Evolutionary conservation across 1,140 invertebrate genomes (phyloP), one percentile per base, ranked within the genome.

Genomic region (Eriocheir sinensis): DNA sequence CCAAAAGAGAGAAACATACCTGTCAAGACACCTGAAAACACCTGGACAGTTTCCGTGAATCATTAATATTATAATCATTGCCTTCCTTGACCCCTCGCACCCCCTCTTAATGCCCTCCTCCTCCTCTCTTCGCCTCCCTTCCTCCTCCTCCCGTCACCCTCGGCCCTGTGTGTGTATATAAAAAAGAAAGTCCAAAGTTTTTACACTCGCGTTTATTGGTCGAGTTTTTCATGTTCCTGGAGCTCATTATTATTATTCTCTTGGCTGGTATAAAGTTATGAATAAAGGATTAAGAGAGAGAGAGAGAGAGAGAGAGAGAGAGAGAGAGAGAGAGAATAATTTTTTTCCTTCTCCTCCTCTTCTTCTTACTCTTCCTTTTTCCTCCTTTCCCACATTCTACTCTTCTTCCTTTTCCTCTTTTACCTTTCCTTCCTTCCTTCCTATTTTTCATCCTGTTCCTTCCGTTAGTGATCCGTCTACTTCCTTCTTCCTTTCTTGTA

Each of bases 241-340:
- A 90, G 48, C 89, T 90, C 89, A 90, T 90, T 90, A 90, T 90
- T 60, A 90, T 90, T 72, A 90, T 90, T 90, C 72, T 90, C 89
- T 41, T 90, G 38, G 88, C 89, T 36, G 53, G 72, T 90, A 90
- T 36, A 90, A 48, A 90, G 48, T 72, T 32, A 72, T 90, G 89
- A 90, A 90, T 90, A 90, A 90, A 90, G 44, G 88, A 40, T 89
- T 89, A 44, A 44, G 41, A 90, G 89, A 90, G 89, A 90, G 89
- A 90, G 89, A 90, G 89, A 90, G 89, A 90, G 89, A 90, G 89
- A 60, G 89, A 90, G 89, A 90, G 89, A 90, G 89, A 90, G 89
- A 90, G 89, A 90, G 89, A 90, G 89, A 81, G 91, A 81, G 79
- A 32, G 48, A 44, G 36, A 88, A 32, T 34, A 38, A 88, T 27